A percentile compares a stretch with the other conserved stretches of the same genome.
Evolutionary conservation across 1,140 invertebrate species (phyloP).

Genomic region (Zaprionus davidi): DNA sequence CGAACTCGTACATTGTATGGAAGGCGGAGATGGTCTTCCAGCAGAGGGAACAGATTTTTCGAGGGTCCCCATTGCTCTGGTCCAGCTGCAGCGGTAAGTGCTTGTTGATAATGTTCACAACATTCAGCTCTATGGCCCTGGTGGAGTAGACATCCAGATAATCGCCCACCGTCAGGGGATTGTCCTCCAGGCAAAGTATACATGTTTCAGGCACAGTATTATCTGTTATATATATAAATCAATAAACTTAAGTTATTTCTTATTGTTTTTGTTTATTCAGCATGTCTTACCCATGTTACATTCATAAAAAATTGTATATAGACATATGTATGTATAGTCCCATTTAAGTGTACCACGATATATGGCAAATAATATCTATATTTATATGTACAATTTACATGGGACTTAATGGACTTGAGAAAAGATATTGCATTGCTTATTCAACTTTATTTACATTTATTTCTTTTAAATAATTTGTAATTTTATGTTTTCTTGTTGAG

Average conservation of each 20-base stretch:
- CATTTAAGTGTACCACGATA: conserved; percentile 7
- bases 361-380: background rate
- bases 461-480: conserved; percentile 38
- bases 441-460: conserved; percentile 19
- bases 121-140: conserved; percentile 45
- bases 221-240: conserved; percentile 10
- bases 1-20: conserved; percentile 69
- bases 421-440: background rate
- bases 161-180: conserved; percentile 29
- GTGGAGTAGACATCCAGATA: conserved; percentile 56
- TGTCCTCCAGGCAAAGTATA: conserved; percentile 68
- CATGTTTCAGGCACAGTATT: conserved; percentile 33
- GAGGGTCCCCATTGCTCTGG: conserved; percentile 28
- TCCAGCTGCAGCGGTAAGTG: conserved; percentile 58
- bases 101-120: conserved; percentile 57
- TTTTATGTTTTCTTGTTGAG: conserved; percentile 49
- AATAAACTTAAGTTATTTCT: background rate
- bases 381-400: background rate
- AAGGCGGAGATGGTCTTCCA: conserved; percentile 72
- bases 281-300: conserved; percentile 40
- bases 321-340: conserved; percentile 32
- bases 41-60: conserved; percentile 64
- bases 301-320: conserved; percentile 23
- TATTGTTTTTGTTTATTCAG: background rate
- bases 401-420: background rate